A percentile compares a stretch with the other conserved stretches of the same genome.
phyloP scores from a whole-genome alignment of 1,140 invertebrate genomes.

The Thaumetopoea pityocampa region DNA sequence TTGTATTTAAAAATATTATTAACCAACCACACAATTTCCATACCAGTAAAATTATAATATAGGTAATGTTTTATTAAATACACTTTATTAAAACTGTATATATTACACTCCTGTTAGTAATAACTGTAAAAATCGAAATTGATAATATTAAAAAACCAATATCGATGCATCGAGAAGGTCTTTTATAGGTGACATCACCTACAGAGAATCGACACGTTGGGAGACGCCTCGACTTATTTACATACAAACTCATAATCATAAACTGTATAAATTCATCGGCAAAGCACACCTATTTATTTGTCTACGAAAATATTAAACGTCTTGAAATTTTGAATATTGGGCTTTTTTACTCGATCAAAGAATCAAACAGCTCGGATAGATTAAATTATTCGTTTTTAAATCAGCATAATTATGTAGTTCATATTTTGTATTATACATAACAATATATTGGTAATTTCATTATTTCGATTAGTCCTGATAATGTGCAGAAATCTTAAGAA shows the following conservation, averaged over 20 bases:
- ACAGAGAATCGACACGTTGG: conserved; percentile 39
- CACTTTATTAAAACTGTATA: conserved; percentile 50
- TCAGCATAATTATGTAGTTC: too few species aligned
- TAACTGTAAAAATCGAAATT: conserved; percentile 37
- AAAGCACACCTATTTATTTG: too few species aligned
- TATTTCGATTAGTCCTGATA: too few species aligned
- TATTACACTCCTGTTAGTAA: conserved; percentile 36
- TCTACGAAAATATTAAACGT: too few species aligned
- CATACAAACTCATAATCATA: conserved; percentile 18
- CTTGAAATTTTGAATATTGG: too few species aligned
- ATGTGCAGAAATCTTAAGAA: too few species aligned
- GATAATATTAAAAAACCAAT: conserved; percentile 35
- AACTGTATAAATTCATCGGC: too few species aligned
- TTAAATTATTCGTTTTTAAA: too few species aligned
- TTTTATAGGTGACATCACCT: conserved; percentile 40
- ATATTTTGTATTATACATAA: too few species aligned
- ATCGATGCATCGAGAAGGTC: conserved; percentile 26
- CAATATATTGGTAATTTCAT: too few species aligned
- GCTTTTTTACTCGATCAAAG: too few species aligned
- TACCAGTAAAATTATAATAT: conserved; percentile 35
- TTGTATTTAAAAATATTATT: conserved; percentile 36
- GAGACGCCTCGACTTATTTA: conserved; percentile 38
- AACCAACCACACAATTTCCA: conserved; percentile 29
- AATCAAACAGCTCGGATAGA: too few species aligned
- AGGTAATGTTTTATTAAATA: conserved; percentile 47